Evolutionary conservation across 2,113 vertebrate species (phyloP).

Genomic region (Aptenodytes patagonicus): DNA sequence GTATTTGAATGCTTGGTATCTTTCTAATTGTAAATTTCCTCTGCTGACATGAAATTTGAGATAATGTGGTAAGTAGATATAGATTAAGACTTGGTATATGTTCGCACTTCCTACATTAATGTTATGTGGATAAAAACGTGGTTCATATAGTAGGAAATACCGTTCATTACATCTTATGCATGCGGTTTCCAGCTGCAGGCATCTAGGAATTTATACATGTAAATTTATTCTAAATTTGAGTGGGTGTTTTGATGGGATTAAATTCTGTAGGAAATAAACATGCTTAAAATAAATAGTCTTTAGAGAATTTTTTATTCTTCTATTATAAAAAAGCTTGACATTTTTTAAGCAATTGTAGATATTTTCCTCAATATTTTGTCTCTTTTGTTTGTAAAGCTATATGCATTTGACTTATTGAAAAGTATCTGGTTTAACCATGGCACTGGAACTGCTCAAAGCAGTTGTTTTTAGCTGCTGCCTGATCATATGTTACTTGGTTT

Average conservation of each 20-base stretch:
- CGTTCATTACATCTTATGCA: background rate
- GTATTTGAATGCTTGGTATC: background rate
- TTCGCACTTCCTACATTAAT: conserved; percentile 38
- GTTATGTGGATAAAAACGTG: conserved; percentile 45
- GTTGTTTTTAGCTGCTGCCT: background rate
- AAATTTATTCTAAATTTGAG: conserved; percentile 65
- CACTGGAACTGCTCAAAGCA: background rate
- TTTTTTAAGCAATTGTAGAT: conserved; percentile 11
- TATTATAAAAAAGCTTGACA: conserved; percentile 22
- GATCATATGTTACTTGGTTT: rapidly evolving
- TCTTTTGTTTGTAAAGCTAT: background rate
- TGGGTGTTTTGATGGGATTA: conserved; percentile 69
- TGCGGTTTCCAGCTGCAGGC: conserved; percentile 66
- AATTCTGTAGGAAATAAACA: conserved; percentile 71
- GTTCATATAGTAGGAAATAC: conserved; percentile 39
- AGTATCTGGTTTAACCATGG: background rate
- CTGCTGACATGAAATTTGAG: background rate
- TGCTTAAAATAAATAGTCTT: conserved; percentile 55
- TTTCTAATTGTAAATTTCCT: background rate
- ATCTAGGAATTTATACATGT: conserved; percentile 64
- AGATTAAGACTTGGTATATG: background rate
- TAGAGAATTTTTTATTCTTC: conserved; percentile 29
- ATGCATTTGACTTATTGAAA: background rate
- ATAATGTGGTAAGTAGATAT: background rate
- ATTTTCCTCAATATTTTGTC: background rate